Evolutionary conservation across 2,113 vertebrate species (phyloP).

Genomic region (Cinclus mexicanus): DNA sequence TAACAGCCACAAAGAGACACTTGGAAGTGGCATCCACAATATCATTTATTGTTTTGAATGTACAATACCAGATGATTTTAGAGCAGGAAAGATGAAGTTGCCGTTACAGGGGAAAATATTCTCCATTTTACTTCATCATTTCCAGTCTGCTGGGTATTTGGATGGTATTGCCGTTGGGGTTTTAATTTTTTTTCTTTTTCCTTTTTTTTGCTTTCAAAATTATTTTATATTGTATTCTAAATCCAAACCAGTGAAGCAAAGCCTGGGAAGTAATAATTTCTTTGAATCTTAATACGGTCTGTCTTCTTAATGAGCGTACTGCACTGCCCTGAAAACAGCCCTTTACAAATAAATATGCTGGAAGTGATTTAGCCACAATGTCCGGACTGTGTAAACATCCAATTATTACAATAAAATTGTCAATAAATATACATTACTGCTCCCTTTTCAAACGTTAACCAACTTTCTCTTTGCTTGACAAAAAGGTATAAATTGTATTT

Average conservation of each 20-base stretch:
- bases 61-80: slow-evolving; percentile 23
- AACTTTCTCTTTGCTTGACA: slow-evolving; percentile 77
- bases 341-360: slow-evolving; percentile 76
- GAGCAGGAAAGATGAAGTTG: not conserved
- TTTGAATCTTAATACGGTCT: slow-evolving; percentile 63
- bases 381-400: slow-evolving; percentile 82
- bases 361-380: slow-evolving; percentile 81
- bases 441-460: slow-evolving; percentile 76
- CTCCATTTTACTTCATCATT: slow-evolving; percentile 52
- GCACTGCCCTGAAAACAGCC: slow-evolving; percentile 68
- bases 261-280: slow-evolving; percentile 42
- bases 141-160: not conserved
- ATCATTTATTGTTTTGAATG: not conserved
- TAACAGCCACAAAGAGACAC: slow-evolving; percentile 34
- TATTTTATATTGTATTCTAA: not conserved
- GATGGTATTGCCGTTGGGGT: not conserved
- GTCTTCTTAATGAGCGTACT: slow-evolving; percentile 78
- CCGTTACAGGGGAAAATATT: slow-evolving; percentile 11
- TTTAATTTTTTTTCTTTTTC: not conserved
- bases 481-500: slow-evolving; percentile 76
- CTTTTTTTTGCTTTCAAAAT: not conserved
- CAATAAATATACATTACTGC: slow-evolving; percentile 81
- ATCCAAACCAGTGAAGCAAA: slow-evolving; percentile 33
- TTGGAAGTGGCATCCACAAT: slow-evolving; percentile 27
- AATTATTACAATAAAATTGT: slow-evolving; percentile 82